Base-by-base conservation (phyloP, 2,888 invertebrate species). In the Lampropteryx suffumata region DNA sequence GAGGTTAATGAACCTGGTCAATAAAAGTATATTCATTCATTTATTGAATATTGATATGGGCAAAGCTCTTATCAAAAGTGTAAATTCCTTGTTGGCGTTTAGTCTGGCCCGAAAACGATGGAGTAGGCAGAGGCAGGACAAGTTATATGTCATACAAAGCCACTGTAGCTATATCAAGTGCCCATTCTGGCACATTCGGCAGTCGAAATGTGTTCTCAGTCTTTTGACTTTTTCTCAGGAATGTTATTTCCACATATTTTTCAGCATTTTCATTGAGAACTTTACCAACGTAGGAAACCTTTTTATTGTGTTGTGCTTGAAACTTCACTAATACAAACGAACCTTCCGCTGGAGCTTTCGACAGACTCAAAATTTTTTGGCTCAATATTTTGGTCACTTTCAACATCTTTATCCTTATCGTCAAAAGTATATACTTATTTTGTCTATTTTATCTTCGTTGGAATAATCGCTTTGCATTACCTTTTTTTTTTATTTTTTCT, bases 381-480 rank as follows among this genome's bases (percentile, higher is more conserved):
- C 43, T 32, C 21, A 35, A 50, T 24, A 42, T 36, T 46, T 40
- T 57, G 34, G 10, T 47, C 24, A 24, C 10, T 28, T 27, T n/a
- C 34, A 47, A 34, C 14, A 52, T 57, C 24, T 50, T 50, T 44
- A 50, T 57, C 47, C 45, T 50, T 42, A 47, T 57, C 50, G 49
- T 45, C 49, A 34, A 50, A 56, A 55, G 57, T 58, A 62, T 54
- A 60, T 6, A 54, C 59, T 62, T 41, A 62, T 55, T 10, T 55
- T 14, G 39, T 58, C 60, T 45, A 8, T n/a, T 33, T 60, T 58
- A 48, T 57, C 33, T 9, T 60, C 55, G 39, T 49, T 59, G 14
- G 58, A 53, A 33, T 33, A 8, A 35, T 37, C 27, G 21, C 37
- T 44, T 56, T 53, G 44, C 35, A 42, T 53, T 29, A 57, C 40